Conservation (phyloP, 2,797 vertebrate genomes). For the Pachyuromys duprasi region DNA sequence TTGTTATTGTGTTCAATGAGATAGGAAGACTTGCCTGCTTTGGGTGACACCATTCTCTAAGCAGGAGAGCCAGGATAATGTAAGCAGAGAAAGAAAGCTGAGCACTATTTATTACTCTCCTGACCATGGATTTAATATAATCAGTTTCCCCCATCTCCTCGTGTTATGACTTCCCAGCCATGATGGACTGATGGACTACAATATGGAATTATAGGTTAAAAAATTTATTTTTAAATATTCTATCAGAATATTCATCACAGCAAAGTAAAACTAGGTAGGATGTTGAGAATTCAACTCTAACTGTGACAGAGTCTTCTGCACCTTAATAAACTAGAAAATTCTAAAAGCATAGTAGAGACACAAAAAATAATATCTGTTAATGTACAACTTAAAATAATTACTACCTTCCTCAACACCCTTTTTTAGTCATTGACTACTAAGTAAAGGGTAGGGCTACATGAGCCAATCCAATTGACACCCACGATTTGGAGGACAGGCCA, state of each 20-base stretch:
- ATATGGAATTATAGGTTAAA: background rate
- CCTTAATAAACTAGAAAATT: background rate
- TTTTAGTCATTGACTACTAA: background rate
- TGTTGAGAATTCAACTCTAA: background rate
- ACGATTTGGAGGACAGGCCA: background rate
- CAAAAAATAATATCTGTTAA: background rate
- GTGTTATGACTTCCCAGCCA: background rate
- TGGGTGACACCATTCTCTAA: background rate
- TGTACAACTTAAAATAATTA: background rate
- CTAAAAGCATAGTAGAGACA: background rate
- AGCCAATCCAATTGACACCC: background rate
- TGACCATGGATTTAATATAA: background rate
- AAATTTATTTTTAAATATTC: background rate
- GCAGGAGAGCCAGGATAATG: background rate
- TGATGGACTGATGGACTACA: background rate
- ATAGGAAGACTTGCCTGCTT: background rate
- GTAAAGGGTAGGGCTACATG: background rate
- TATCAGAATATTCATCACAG: background rate
- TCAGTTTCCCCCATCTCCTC: accelerated
- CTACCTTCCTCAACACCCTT: background rate
- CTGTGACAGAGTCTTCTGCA: background rate
- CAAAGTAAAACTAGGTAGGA: background rate
- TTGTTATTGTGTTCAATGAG: background rate
- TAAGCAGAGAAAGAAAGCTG: background rate
- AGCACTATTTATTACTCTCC: background rate